A percentile compares a stretch with the other conserved stretches of the same genome.
phyloP scores from a whole-genome alignment of 2,797 vertebrate genomes.

The Hozukius guyotensis region DNA sequence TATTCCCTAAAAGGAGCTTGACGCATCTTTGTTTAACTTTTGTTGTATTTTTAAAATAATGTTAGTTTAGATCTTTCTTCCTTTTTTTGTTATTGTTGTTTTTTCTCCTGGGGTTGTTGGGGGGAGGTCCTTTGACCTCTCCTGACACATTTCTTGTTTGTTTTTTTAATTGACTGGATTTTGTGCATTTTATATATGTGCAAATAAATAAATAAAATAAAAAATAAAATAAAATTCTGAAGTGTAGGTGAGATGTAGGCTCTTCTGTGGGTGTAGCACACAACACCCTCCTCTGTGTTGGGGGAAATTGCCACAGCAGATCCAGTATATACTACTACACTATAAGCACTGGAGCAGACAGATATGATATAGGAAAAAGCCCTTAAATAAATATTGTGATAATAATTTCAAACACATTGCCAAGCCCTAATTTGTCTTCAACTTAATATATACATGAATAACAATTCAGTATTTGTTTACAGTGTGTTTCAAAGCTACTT shows the following conservation, averaged over 20 bases:
- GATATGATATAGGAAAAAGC: neutral
- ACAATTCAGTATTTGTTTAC: neutral
- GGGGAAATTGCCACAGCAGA: neutral
- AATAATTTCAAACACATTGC: neutral
- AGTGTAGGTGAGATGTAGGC: no score
- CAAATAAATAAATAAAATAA: no score
- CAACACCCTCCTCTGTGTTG: no score
- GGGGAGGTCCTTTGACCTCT: no score
- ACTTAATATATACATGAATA: neutral
- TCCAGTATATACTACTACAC: neutral
- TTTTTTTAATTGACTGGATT: no score
- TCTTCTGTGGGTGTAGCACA: fast-evolving
- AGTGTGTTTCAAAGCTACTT: neutral
- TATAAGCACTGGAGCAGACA: no score
- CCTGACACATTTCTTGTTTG: no score
- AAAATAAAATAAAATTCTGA: no score
- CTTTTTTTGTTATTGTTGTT: neutral
- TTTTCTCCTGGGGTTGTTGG: no score
- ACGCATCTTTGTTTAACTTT: neutral
- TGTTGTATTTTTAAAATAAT: no score
- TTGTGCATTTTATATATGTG: no score
- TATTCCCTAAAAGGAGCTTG: neutral
- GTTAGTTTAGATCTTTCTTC: no score
- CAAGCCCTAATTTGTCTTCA: neutral
- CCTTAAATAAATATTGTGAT: neutral